A percentile compares a stretch with the other conserved stretches of the same genome.
These are phyloP conservation scores for Cydia pomonella DNA, from an alignment of 1,140 invertebrate genomes.

Conservation along the genomic window DNA sequence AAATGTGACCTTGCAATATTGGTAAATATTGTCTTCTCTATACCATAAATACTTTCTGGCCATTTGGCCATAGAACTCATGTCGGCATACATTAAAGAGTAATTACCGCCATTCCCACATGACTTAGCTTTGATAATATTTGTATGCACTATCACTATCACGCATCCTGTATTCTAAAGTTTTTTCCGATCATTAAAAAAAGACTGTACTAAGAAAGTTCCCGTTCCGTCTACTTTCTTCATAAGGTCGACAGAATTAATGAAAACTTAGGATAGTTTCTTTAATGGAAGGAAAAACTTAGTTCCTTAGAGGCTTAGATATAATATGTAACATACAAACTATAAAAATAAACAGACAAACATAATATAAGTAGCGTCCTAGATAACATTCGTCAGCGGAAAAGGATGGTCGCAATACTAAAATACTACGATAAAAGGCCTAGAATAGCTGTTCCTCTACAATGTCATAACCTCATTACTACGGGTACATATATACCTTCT, in stretches of 20 bases:
- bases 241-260: too few species aligned
- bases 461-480: constrained; percentile 10
- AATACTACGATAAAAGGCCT: constrained; percentile 14
- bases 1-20: too few species aligned
- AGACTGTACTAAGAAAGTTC: too few species aligned
- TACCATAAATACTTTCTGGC: too few species aligned
- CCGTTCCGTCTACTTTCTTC: too few species aligned
- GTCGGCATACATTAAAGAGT: constrained; percentile 39
- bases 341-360: too few species aligned
- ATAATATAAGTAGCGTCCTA: neutral
- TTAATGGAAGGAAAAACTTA: too few species aligned
- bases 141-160: constrained; percentile 40
- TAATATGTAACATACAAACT: too few species aligned
- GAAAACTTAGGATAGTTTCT: too few species aligned
- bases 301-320: too few species aligned
- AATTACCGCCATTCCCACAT: constrained; percentile 40
- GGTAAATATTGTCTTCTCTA: too few species aligned
- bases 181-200: neutral
- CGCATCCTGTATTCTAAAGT: constrained; percentile 7
- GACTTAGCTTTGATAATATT: constrained; percentile 40
- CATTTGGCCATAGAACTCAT: neutral
- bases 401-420: constrained; percentile 10
- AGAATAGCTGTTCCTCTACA: neutral
- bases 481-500: neutral
- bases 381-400: constrained; percentile 24